Evolutionary conservation across 2,888 invertebrate genomes (phyloP).

Genomic region (Amphimallon solstitiale): DNA sequence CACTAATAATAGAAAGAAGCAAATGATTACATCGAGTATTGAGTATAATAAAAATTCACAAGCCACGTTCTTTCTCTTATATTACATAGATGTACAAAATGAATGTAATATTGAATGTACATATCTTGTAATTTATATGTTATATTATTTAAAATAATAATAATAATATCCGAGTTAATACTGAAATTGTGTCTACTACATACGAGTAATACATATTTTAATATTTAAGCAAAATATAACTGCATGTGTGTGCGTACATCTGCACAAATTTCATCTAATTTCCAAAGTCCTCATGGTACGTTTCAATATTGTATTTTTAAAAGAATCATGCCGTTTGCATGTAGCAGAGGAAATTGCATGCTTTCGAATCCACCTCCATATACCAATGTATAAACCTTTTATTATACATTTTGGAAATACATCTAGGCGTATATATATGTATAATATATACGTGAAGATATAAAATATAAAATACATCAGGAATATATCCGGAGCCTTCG

Average conservation of each 20-base stretch:
- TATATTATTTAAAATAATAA: too few relatives aligned
- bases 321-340: constrained; percentile 8
- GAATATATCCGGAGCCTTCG: constrained; percentile 26
- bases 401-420: constrained; percentile 35
- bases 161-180: too few relatives aligned
- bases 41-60: too few relatives aligned
- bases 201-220: too few relatives aligned
- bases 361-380: constrained; percentile 9
- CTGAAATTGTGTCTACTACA: too few relatives aligned
- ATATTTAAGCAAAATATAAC: too few relatives aligned
- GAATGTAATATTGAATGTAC: too few relatives aligned
- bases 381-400: constrained; percentile 33
- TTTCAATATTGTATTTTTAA: constrained; percentile 26
- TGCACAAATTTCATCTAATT: not conserved
- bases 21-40: too few relatives aligned
- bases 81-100: too few relatives aligned
- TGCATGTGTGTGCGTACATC: not conserved
- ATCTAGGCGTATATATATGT: constrained; percentile 15
- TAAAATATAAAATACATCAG: constrained; percentile 33
- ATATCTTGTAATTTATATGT: too few relatives aligned
- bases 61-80: too few relatives aligned
- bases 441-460: constrained; percentile 20
- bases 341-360: constrained; percentile 24
- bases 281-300: not conserved
- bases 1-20: too few relatives aligned